phyloP scores from a whole-genome alignment of 1,140 invertebrate species.

The Choristoneura fumiferana region DNA sequence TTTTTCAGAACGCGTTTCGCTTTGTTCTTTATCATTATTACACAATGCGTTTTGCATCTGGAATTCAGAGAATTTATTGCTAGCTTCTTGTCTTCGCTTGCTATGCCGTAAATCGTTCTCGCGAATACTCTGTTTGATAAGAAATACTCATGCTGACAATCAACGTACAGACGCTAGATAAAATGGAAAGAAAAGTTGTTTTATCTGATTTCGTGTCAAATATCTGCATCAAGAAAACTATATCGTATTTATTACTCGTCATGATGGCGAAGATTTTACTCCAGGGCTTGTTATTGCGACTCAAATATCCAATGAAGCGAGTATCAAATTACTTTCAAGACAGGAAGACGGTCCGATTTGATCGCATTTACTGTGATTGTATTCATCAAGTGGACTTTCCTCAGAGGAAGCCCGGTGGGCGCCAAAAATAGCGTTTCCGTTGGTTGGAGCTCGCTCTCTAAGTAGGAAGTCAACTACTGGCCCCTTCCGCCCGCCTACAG shows the following conservation, averaged over 20 bases:
- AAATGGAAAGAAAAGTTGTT: no score
- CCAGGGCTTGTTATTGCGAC: neutral
- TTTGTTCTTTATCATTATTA: slow-evolving; percentile 14
- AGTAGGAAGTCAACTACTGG: slow-evolving; percentile 72
- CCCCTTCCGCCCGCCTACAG: slow-evolving; percentile 71
- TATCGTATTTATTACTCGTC: no score
- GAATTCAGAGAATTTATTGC: slow-evolving; percentile 10
- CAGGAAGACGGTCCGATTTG: slow-evolving; percentile 23
- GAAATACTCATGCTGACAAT: neutral
- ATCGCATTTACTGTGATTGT: slow-evolving; percentile 42
- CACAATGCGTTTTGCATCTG: neutral
- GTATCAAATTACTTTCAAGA: slow-evolving; percentile 8
- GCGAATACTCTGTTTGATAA: neutral
- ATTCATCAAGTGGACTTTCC: slow-evolving; percentile 63
- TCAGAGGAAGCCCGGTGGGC: slow-evolving; percentile 66
- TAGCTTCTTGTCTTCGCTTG: neutral
- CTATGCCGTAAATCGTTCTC: neutral
- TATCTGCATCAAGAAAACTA: no score
- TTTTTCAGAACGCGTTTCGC: neutral
- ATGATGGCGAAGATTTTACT: neutral
- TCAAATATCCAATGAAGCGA: neutral
- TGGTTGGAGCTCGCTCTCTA: slow-evolving; percentile 54
- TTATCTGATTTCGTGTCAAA: no score
- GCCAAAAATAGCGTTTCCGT: slow-evolving; percentile 76
- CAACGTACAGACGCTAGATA: no score